Evolutionary conservation across 2,888 invertebrate genomes (phyloP).

Genomic region (Agrilus mali): DNA sequence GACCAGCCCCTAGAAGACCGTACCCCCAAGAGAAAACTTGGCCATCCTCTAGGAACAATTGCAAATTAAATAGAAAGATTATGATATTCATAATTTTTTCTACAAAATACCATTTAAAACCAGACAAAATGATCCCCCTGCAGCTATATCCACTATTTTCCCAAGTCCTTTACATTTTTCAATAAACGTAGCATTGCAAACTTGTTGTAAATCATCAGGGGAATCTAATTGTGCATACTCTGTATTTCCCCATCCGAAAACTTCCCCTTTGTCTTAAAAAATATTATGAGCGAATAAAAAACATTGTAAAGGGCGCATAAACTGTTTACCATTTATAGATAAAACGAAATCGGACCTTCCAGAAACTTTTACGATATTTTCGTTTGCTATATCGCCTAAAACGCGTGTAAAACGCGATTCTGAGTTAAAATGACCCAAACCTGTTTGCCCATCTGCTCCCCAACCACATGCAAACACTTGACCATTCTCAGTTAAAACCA

Average conservation of each 20-base stretch:
- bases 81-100: conserved; percentile 1
- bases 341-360: conserved; percentile 77
- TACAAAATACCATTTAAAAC: conserved; percentile 60
- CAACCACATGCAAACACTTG: conserved; percentile 82
- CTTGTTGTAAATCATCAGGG: conserved; percentile 47
- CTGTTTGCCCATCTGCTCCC: conserved; percentile 93
- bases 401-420: conserved; percentile 46
- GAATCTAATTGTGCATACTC: conserved; percentile 78
- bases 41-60: conserved; percentile 51
- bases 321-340: conserved; percentile 62
- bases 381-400: conserved; percentile 70
- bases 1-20: conserved; percentile 84
- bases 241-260: conserved; percentile 95
- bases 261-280: conserved; percentile 64
- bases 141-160: conserved; percentile 64
- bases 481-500: conserved; percentile 69
- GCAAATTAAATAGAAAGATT: conserved; percentile 10
- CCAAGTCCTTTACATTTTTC: conserved; percentile 54
- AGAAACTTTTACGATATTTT: conserved; percentile 69
- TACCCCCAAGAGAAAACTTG: conserved; percentile 89
- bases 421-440: conserved; percentile 55
- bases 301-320: conserved; percentile 1
- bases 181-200: conserved; percentile 57
- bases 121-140: conserved; percentile 80
- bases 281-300: conserved; percentile 9